Base-by-base conservation (phyloP, 1,140 invertebrate species). In the Magallana ariakensis region DNA sequence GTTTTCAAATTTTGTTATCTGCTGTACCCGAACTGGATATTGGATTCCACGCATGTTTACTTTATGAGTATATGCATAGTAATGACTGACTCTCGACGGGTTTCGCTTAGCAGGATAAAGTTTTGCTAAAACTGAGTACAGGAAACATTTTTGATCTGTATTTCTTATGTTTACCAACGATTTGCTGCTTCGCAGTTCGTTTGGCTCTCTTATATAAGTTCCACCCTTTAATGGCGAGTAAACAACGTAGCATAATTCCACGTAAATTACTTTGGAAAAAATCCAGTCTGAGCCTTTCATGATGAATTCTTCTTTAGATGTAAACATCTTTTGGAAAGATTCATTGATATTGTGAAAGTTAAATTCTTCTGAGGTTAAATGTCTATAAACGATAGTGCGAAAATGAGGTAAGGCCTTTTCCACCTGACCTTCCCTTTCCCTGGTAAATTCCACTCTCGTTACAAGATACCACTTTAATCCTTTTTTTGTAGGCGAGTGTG, bases 1-100 rank as follows among this genome's bases (percentile, higher is more conserved):
- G 8, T 66, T 85, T 84, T 88, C 83, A 54, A 88, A 88, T 57
- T 85, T 75, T 15, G 19, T 15, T 19, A 88, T 84, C 60, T 88
- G 46, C 3, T n/a, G 19, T 9, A 87, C 16, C n/a, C 16, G 54
- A 2, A 87, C 82, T n/a, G 88, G 88, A 82, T 85, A 85, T 10
- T 57, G 53, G 11, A 87, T 85, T 53, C 80, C 84, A 22, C 10
- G 16, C 53, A 84, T 80, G 66, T 84, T 55, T 15, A 86, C 6
- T 55, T 82, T 46, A 54, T 86, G 13, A 60, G 46, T 58, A 62
- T 86, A 57, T 1, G 58, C 56, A 55, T 13, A 4, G 60, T 86
- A 86, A 58, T 86, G 57, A 54, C 55, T 46, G n/a, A 83, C 57
- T 53, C 58, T 16, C 13, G 81, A 57, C 15, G 85, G n/a, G 54